Evolutionary conservation across 2,113 vertebrate species (phyloP).

Genomic region (Paramisgurnus dabryanus): DNA sequence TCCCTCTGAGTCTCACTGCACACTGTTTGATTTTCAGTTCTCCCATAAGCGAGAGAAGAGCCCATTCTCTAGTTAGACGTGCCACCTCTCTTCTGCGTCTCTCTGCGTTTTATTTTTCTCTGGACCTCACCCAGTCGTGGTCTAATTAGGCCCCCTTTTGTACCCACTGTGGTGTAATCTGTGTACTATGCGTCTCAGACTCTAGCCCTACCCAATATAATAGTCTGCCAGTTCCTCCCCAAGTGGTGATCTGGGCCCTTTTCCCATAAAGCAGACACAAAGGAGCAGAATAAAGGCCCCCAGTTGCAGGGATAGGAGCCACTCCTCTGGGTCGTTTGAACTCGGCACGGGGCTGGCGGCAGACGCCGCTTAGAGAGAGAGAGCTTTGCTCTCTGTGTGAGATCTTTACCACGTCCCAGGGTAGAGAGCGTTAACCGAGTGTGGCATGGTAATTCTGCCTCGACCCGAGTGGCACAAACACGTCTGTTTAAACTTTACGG

Average conservation of each 20-base stretch:
- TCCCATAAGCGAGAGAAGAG: constrained; percentile 71
- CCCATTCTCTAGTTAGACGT: constrained; percentile 65
- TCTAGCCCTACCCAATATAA: constrained; percentile 83
- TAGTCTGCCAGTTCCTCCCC: constrained; percentile 73
- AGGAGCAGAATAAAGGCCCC: constrained; percentile 72
- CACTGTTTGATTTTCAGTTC: constrained; percentile 56
- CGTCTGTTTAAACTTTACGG: not conserved
- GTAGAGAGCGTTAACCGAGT: not conserved
- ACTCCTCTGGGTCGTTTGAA: constrained; percentile 69
- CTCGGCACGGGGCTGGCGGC: constrained; percentile 71
- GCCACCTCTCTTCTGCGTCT: not conserved
- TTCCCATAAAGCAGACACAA: constrained; percentile 79
- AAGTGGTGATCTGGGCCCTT: constrained; percentile 74
- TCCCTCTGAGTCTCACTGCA: constrained; percentile 41
- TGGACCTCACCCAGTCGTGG: constrained; percentile 83
- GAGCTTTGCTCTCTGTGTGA: constrained; percentile 43
- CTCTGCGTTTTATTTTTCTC: constrained; percentile 46
- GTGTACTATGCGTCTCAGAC: constrained; percentile 76
- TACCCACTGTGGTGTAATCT: constrained; percentile 87
- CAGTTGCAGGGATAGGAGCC: constrained; percentile 71
- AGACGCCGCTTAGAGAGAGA: constrained; percentile 55
- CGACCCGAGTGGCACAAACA: not conserved
- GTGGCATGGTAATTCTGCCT: not conserved
- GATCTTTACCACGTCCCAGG: constrained; percentile 15
- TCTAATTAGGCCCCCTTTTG: constrained; percentile 87